Base-by-base conservation (phyloP, 1,140 invertebrate species). In the Diachasmimorpha longicaudata region DNA sequence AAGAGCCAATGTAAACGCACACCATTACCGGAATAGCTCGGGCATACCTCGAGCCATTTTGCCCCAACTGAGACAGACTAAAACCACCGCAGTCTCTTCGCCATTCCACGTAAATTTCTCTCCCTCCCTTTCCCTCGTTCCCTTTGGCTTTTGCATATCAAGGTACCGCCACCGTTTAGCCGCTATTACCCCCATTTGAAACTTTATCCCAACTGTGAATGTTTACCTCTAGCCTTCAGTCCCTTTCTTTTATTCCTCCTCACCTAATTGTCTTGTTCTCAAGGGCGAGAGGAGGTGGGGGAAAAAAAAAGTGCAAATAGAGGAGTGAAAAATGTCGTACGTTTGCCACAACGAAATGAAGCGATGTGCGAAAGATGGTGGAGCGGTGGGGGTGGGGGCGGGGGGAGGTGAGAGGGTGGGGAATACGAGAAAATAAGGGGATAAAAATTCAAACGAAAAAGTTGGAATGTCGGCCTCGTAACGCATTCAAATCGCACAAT, bases 401-500 rank as follows among this genome's bases (percentile, higher is more conserved):
- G n/a, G n/a, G n/a, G n/a, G n/a, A n/a, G n/a, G n/a, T n/a, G n/a
- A n/a, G n/a, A n/a, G n/a, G n/a, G n/a, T n/a, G n/a, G 21, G 52
- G 52, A 48, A 71, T 66, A 42, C 46, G 69, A 67, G 36, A 42
- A 66, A 23, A 71, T 76, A 71, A 37, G 58, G 23, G 13, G 21
- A 44, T 16, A 63, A 69, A 70, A 70, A 70, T 37, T 55, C 44
- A 42, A 68, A 42, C 36, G 37, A 72, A 69, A 76, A 77, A 71
- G 68, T 55, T 70, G 81, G 83, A 85, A 84, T 84, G 82, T 79
- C 77, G 79, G 77, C 72, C 58, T 67, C 78, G 68, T 76, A 79
- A 80, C 76, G 79, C 85, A 87, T 87, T 86, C 86, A 85, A 81
- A 83, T 85, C 81, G 82, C 31, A 75, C 79, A 78, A 80, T 80